Evolutionary conservation across 2,888 invertebrate species (phyloP).

Genomic region (Ochropleura plecta): DNA sequence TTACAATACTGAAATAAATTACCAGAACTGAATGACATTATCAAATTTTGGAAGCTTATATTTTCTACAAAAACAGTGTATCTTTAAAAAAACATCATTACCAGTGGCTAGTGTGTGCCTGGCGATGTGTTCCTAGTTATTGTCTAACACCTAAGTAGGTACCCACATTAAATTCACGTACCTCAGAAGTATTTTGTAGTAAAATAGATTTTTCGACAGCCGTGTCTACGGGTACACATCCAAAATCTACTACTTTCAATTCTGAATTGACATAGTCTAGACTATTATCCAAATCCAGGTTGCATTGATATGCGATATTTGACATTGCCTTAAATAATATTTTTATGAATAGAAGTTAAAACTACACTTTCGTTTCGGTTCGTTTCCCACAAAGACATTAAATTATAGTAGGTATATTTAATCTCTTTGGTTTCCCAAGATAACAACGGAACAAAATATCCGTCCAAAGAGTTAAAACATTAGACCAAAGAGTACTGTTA

Average conservation of each 20-base stretch:
- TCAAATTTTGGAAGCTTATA: neutral
- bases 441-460: no score
- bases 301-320: slow-evolving; percentile 11
- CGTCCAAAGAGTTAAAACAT: no score
- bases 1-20: no score
- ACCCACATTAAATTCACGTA: slow-evolving; percentile 63
- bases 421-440: no score
- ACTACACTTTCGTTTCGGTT: neutral
- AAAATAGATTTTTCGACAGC: slow-evolving; percentile 75
- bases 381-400: neutral
- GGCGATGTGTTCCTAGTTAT: neutral
- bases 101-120: neutral
- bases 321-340: slow-evolving; percentile 4
- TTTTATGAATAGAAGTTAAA: slow-evolving; percentile 2
- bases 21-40: neutral
- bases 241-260: slow-evolving; percentile 81
- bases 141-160: neutral
- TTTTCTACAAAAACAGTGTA: neutral
- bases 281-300: slow-evolving; percentile 66
- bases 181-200: slow-evolving; percentile 78
- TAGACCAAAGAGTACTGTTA: no score
- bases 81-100: neutral
- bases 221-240: slow-evolving; percentile 80
- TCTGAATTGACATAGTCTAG: slow-evolving; percentile 75
- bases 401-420: no score